Percentiles rank a stretch among this genome's conserved stretches.
phyloP scores from a whole-genome alignment of 2,888 invertebrate genomes.

The Eupithecia inturbata region DNA sequence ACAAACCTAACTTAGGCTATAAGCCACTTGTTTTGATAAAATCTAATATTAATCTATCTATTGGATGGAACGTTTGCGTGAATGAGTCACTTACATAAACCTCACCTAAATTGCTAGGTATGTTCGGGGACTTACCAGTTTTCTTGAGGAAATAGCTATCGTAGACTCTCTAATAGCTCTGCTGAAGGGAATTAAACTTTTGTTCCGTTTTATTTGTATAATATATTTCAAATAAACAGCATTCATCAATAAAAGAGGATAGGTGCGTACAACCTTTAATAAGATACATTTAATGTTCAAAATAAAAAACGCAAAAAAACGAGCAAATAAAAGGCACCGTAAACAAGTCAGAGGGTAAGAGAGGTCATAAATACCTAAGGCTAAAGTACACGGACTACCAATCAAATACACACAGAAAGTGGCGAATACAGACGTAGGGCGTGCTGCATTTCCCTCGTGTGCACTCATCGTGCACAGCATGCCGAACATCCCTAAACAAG shows the following conservation, averaged over 20 bases:
- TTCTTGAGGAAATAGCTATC: no score
- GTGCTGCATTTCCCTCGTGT: not conserved
- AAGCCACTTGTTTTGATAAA: not conserved
- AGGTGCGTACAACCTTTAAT: constrained; percentile 19
- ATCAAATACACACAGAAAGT: not conserved
- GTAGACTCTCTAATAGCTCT: not conserved
- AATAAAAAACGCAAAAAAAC: constrained; percentile 36
- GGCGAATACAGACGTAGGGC: not conserved
- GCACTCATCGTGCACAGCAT: no score
- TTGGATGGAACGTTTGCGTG: not conserved
- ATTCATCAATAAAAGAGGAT: not conserved
- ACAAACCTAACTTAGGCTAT: not conserved
- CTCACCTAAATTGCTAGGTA: not conserved
- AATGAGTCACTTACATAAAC: no score
- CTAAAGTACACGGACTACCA: not conserved
- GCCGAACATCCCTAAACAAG: no score
- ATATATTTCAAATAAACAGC: constrained; percentile 4
- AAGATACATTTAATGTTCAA: constrained; percentile 28
- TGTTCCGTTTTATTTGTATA: not conserved
- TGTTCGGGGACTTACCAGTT: no score
- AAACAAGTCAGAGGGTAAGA: constrained; percentile 33
- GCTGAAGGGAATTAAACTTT: not conserved
- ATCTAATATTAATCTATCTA: not conserved
- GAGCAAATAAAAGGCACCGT: constrained; percentile 36
- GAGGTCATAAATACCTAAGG: constrained; percentile 7